Base-by-base conservation (phyloP, 2,888 invertebrate species). In the Isoperla grammatica region DNA sequence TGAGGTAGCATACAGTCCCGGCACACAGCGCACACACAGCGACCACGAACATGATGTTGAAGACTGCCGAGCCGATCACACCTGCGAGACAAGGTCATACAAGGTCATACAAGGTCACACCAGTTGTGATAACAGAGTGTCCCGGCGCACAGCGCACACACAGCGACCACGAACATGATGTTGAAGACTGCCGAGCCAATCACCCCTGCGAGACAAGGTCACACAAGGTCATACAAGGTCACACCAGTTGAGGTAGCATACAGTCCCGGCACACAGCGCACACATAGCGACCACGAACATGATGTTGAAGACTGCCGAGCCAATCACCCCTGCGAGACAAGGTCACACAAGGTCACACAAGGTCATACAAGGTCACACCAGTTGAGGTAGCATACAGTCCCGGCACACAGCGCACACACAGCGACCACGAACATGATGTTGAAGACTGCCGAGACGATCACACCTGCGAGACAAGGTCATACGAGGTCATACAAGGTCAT, bases 351-450 rank as follows among this genome's bases (percentile, higher is more conserved):
- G 29, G 29, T 6, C 29, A 29, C n/a, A 90, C 87, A 62, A 95
- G 79, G 66, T 90, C 87, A 62, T 95, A 79, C 0, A 95, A 95
- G 92, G 0, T 95, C 95, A 92, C 93, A 95, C 94, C 95, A 95
- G 78, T 93, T 94, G 66, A 97, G 81, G 69, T 90, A 89, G 57
- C 90, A 87, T 11, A 90, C 90, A 1, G 90, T 89, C 63, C 87
- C 87, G 12, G 92, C 87, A 73, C 90, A 90, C 60, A 95, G 76
- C 1, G 91, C 93, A 71, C 94, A 95, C 56, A 93, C 87, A 0
- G 90, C 88, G 69, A 95, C 93, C 68, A 95, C 94, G 75, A 94
- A 94, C 90, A 95, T 93, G 70, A 95, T 93, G 79, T 95, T 95
- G 79, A 95, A 95, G 20, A 95, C 94, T 0, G 95, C 95, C 20